Evolutionary conservation across 2,888 invertebrate genomes (phyloP), one percentile per base, ranked within the genome.

Genomic region (Catocala nupta): DNA sequence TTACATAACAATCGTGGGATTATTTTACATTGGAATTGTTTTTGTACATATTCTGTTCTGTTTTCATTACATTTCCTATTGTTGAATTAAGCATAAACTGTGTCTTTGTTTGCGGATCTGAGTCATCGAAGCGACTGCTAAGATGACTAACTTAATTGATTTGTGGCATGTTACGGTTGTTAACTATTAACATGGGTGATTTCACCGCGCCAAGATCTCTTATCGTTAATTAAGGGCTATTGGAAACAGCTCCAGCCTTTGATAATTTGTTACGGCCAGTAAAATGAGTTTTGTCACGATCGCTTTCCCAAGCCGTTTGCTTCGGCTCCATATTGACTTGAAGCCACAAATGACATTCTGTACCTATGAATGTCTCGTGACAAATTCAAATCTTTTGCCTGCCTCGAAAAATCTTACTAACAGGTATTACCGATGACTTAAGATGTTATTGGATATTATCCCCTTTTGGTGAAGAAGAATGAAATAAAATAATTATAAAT

Each of bases 111-210:
- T 82, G 78, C 75, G 65, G 59, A 67, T 70, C 73, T 92, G 90
- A 91, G 88, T 92, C 92, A 91, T 84, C 77, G 63, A 67, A 68
- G 73, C 74, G 69, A 80, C 80, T 73, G 75, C 71, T 78, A 78
- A 85, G 87, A 89, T 91, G 91, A 92, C 90, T 91, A 90, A 91
- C 85, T 87, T 88, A 87, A 89, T 89, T 90, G 89, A 90, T 91
- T 91, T 87, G 85, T 83, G 74, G 89, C 90, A 89, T 90, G 91
- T 84, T 81, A 88, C 86, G 88, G 88, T 88, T 81, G 81, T 90
- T 90, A 88, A 89, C 82, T 86, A 84, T 82, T 86, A 85, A 86
- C 82, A 81, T 86, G 83, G 86, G 84, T 90, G 87, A 85, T 86
- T 88, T 87, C 82, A 86, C 75, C 80, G 69, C 72, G 68, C 70